Percentiles rank a stretch among this genome's conserved stretches.
phyloP scores from a whole-genome alignment of 2,113 vertebrate genomes.

The Monopterus albus region DNA sequence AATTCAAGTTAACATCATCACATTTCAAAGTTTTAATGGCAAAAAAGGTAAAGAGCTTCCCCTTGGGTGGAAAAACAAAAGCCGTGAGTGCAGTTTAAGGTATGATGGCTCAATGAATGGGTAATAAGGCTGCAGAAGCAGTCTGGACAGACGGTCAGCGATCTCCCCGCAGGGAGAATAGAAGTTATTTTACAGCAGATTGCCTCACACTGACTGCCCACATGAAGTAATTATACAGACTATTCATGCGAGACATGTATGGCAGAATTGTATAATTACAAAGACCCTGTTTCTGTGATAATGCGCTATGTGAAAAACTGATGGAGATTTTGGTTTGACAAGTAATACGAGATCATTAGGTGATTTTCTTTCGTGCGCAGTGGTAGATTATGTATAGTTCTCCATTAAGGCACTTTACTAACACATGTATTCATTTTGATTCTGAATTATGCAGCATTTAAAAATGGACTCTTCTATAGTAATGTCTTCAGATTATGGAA shows the following conservation, averaged over 20 bases:
- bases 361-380: slow-evolving; percentile 6
- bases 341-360: slow-evolving; percentile 34
- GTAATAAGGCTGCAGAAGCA: slow-evolving; percentile 58
- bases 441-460: slow-evolving; percentile 2
- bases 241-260: slow-evolving; percentile 73
- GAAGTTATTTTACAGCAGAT: slow-evolving; percentile 76
- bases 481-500: slow-evolving; percentile 18
- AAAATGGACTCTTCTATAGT: slow-evolving; percentile 20
- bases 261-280: slow-evolving; percentile 70
- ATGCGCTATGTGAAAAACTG: slow-evolving; percentile 48
- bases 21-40: slow-evolving; percentile 20
- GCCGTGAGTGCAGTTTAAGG: slow-evolving; percentile 33
- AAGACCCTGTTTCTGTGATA: slow-evolving; percentile 54
- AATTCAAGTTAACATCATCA: slow-evolving; percentile 10
- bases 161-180: slow-evolving; percentile 64
- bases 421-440: slow-evolving; percentile 1
- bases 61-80: slow-evolving; percentile 29
- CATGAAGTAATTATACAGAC: slow-evolving; percentile 76
- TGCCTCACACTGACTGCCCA: slow-evolving; percentile 74
- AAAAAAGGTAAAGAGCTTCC: slow-evolving; percentile 28
- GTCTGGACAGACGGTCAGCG: slow-evolving; percentile 70
- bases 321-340: slow-evolving; percentile 59
- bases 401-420: slow-evolving; percentile 16
- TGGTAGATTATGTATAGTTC: slow-evolving; percentile 14
- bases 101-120: slow-evolving; percentile 52